Evolutionary conservation across 2,888 invertebrate genomes (phyloP).

Genomic region (Branchinecta sandiegonensis): DNA sequence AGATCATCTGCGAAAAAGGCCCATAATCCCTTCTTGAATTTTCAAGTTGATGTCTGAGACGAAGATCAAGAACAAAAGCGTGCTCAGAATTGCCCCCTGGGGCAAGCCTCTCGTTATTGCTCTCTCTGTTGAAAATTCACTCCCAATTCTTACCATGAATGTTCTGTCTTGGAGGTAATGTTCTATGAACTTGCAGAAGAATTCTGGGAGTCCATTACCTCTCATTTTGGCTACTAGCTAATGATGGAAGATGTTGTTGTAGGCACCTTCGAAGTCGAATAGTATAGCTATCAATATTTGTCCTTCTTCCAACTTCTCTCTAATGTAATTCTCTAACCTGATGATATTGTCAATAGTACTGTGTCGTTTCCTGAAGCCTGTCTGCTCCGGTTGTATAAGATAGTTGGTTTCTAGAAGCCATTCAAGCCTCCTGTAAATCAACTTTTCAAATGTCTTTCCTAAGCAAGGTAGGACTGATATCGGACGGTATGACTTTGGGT

Average conservation of each 20-base stretch:
- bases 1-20: not conserved
- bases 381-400: too few relatives aligned
- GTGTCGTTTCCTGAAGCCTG: not conserved
- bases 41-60: not conserved
- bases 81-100: not conserved
- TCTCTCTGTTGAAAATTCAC: too few relatives aligned
- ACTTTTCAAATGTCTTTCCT: too few relatives aligned
- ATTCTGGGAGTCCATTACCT: not conserved
- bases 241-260: not conserved
- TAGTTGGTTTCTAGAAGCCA: too few relatives aligned
- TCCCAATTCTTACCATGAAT: too few relatives aligned
- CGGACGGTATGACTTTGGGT: too few relatives aligned
- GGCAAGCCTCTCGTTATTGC: too few relatives aligned
- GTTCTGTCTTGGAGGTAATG: too few relatives aligned
- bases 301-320: not conserved
- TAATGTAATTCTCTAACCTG: slow-evolving; percentile 1
- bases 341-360: not conserved
- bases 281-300: not conserved
- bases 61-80: not conserved
- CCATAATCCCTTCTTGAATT: not conserved
- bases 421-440: too few relatives aligned
- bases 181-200: not conserved
- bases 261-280: slow-evolving; percentile 1
- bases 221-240: not conserved
- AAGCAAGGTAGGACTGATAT: too few relatives aligned